Base-by-base conservation (phyloP, 2,113 vertebrate genomes). In the Cololabis saira region DNA sequence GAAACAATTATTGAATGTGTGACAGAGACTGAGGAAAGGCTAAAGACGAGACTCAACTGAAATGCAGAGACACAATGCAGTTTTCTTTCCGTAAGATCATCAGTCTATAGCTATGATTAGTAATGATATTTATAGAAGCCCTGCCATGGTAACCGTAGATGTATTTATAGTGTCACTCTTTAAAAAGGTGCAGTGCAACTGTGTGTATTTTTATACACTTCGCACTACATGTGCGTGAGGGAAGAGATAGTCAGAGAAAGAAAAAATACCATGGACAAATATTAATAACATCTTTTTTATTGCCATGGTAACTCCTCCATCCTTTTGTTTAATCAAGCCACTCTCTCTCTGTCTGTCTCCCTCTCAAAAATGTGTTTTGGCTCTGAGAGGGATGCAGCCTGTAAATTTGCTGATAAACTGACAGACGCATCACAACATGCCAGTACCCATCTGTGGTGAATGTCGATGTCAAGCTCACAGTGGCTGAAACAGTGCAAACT, bases 111-210 rank as follows among this genome's bases (percentile, higher is more conserved):
- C 73, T 70, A 63, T 81, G 75, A 88, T 82, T 72, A 82, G 71
- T 62, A 63, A n/a, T 41, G 61, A 68, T 88, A 91, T 92, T 90
- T 87, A 87, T 90, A 90, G 87, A 88, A 52, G 49, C 49, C 42
- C 61, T 83, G 74, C 87, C 89, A 88, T 89, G 83, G 89, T 84
- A 87, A 91, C 89, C 78, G 76, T 67, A 67, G 54, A 61, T 69
- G 64, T 90, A 90, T 92, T 91, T 91, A 87, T 88, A 88, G 85
- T 83, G 70, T 66, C 61, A 65, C 52, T 81, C 61, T 84, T 80
- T 84, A 69, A 56, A n/a, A 27, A 67, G 74, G 71, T 79, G 73
- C 65, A 79, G 61, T 60, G 49, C 33, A 37, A 7, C 5, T 63
- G 27, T 51, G 33, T 74, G 51, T 55, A 47, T 66, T 65, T 66